phyloP scores from a whole-genome alignment of 2,888 invertebrate species.

The Agriopis aurantiaria region DNA sequence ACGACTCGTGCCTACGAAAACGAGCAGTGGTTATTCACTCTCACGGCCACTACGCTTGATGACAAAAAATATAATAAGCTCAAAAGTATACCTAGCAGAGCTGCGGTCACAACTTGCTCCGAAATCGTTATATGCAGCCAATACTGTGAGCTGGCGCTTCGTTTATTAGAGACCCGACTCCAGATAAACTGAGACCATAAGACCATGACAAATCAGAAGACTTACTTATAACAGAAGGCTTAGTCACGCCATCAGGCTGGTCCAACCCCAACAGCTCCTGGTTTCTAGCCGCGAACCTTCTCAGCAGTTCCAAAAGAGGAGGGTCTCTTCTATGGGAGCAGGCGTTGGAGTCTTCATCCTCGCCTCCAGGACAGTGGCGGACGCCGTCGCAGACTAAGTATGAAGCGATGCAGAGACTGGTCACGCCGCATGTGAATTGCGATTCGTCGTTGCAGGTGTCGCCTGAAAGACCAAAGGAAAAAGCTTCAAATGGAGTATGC shows the following conservation, averaged over 20 bases:
- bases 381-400: constrained; percentile 89
- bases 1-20: no score
- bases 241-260: constrained; percentile 74
- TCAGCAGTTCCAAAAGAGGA: constrained; percentile 74
- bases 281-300: constrained; percentile 77
- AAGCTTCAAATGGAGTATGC: no score
- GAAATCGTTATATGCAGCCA: no score
- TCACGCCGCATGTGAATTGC: constrained; percentile 74
- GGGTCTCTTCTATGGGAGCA: constrained; percentile 76
- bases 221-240: constrained; percentile 83
- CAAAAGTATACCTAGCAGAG: no score
- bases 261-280: constrained; percentile 77
- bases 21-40: no score
- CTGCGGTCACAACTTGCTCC: no score
- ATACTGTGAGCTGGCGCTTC: no score
- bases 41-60: no score
- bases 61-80: no score
- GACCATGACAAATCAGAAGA: constrained; percentile 24
- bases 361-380: constrained; percentile 88
- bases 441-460: constrained; percentile 74
- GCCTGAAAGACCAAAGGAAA: constrained; percentile 58
- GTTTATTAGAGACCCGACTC: no score
- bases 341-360: constrained; percentile 82
- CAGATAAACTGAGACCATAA: no score
- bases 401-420: constrained; percentile 88